A percentile compares a stretch with the other conserved stretches of the same genome.
These are phyloP conservation scores for Synanthedon vespiformis DNA, from an alignment of 2,888 invertebrate genomes.

Conservation along the genomic window DNA sequence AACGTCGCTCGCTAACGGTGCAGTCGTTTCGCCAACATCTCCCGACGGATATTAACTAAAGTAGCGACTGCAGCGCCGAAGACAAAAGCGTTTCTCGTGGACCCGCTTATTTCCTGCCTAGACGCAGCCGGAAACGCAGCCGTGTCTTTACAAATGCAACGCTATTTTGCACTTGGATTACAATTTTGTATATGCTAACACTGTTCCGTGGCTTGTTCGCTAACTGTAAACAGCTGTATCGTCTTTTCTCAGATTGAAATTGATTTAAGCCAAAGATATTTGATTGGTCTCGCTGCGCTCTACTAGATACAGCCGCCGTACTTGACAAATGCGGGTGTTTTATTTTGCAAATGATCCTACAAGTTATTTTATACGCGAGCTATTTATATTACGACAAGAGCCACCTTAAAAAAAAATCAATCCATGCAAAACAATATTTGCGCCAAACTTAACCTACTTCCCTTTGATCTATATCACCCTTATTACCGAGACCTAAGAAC, in stretches of 20 bases:
- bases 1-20: neutral
- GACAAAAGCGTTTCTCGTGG: conserved; percentile 43
- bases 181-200: neutral
- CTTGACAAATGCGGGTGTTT: no score
- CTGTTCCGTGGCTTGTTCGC: no score
- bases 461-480: conserved; percentile 14
- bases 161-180: neutral
- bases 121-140: conserved; percentile 45
- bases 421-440: no score
- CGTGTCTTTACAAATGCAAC: conserved; percentile 18
- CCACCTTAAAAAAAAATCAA: no score
- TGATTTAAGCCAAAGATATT: no score
- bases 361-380: no score
- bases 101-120: conserved; percentile 57
- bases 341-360: no score
- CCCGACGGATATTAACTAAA: conserved; percentile 24
- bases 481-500: conserved; percentile 6
- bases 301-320: no score
- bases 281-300: no score
- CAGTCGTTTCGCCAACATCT: neutral
- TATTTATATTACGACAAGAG: no score
- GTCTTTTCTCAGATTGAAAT: no score
- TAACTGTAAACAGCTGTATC: no score
- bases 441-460: conserved; percentile 31
- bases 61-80: conserved; percentile 4